These are phyloP conservation scores for Lontra canadensis DNA, from an alignment of 2,113 vertebrate species.

Conservation along the genomic window DNA sequence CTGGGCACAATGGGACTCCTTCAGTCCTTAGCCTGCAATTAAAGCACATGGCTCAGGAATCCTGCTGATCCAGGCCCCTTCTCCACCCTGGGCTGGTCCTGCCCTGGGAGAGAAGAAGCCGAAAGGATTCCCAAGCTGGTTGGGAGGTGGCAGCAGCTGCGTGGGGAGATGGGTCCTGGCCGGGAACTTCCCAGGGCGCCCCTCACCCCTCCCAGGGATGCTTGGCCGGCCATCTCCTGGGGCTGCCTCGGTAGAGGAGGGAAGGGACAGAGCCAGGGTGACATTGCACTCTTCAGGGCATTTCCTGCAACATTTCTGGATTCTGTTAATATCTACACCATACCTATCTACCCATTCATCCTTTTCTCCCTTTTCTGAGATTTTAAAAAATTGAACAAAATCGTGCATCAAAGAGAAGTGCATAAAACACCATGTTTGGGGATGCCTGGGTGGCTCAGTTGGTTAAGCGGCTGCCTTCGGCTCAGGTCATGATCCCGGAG, in stretches of 20 bases:
- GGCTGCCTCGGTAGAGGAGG: neutral
- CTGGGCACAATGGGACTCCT: slow-evolving; percentile 30
- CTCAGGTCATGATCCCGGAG: too few relatives aligned
- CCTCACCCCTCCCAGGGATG: neutral
- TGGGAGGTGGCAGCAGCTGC: neutral
- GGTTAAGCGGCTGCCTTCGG: too few relatives aligned
- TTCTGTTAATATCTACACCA: neutral
- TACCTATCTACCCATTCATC: neutral
- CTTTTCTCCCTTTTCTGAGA: neutral
- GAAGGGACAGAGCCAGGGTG: neutral
- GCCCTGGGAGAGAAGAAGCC: neutral
- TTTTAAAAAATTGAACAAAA: neutral
- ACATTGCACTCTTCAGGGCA: neutral
- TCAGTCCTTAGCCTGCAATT: slow-evolving; percentile 43
- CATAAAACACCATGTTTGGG: neutral
- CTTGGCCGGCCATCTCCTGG: neutral
- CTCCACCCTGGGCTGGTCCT: slow-evolving; percentile 2
- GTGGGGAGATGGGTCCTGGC: neutral
- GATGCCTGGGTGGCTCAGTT: too few relatives aligned
- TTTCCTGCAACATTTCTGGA: neutral
- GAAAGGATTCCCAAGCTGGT: neutral
- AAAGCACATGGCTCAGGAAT: slow-evolving; percentile 46
- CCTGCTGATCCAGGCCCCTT: neutral
- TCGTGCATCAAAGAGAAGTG: neutral
- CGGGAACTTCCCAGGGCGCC: neutral